Base-by-base conservation (phyloP, 2,888 invertebrate species). In the Notodonta ziczac region DNA sequence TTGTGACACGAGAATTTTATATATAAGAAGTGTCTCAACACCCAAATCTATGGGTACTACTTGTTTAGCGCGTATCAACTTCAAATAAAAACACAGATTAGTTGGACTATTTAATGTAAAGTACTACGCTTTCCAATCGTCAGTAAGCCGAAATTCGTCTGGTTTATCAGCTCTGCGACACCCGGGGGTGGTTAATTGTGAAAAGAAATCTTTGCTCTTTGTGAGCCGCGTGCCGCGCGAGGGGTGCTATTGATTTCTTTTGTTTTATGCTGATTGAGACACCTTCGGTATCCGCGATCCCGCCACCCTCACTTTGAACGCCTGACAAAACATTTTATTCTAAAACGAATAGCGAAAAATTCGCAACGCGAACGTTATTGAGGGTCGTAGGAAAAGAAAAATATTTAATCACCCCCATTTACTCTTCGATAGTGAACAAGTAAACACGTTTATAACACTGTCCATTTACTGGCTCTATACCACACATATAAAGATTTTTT, bases 231-330 rank as follows among this genome's bases (percentile, higher is more conserved):
- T 78, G 76, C 75, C 74, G 75, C 77, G 77, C 79, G 79, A 84
- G 81, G 90, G 89, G 85, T 63, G 69, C 88, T 92, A 93, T 93
- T 93, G 93, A 93, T 93, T 93, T 93, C 93, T 93, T 93, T 93
- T 93, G 93, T 93, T 93, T 93, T 93, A 93, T 93, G 93, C 93
- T 93, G 93, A 93, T 93, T 93, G 93, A 91, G 93, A 93, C 93
- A 93, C 93, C 93, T 93, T 91, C 83, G 86, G 85, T 83, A 84
- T 84, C 82, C 85, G 84, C 84, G 85, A 80, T 74, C 78, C 77
- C 76, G 76, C 85, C 82, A 83, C 88, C 88, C 83, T 83, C 72
- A 73, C 73, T 66, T 81, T 78, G 81, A 77, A 87, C 88, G 90
- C 88, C 84, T 90, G 87, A 89, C 85, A 87, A 88, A 89, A 91